A percentile compares a stretch with the other conserved stretches of the same genome.
These are phyloP conservation scores for Neoseiulus cucumeris DNA, from an alignment of 1,140 invertebrate genomes.

Conservation along the genomic window DNA sequence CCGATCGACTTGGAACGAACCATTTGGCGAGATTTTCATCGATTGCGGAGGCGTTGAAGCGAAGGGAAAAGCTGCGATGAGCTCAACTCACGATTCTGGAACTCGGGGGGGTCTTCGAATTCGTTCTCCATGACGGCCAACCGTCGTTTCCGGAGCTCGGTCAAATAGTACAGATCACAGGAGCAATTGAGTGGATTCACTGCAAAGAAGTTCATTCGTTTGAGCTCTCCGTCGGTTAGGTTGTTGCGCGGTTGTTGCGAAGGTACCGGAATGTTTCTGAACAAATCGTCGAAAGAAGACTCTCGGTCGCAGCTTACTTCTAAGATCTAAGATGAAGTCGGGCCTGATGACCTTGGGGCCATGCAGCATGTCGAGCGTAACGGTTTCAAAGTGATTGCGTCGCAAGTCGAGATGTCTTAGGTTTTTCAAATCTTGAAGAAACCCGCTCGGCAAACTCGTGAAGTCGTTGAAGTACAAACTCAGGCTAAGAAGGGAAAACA, in stretches of 20 bases:
- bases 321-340: neutral
- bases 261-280: no score
- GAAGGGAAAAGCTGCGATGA: no score
- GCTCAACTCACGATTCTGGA: neutral
- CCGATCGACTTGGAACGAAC: no score
- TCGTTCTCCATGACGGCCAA: neutral
- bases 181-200: neutral
- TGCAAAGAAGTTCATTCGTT: neutral
- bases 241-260: no score
- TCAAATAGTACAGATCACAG: neutral
- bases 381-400: neutral
- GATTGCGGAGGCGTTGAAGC: no score
- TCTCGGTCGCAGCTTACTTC: neutral
- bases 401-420: neutral
- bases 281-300: no score
- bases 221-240: no score
- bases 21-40: no score
- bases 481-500: neutral
- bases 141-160: neutral
- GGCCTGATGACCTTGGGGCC: neutral
- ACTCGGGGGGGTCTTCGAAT: neutral
- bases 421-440: neutral
- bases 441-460: neutral
- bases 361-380: neutral
- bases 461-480: neutral